Percentiles rank a stretch among this genome's conserved stretches.
Conservation (phyloP, 92 coral and sea anemone genomes). For the Paragorgia papillata region DNA sequence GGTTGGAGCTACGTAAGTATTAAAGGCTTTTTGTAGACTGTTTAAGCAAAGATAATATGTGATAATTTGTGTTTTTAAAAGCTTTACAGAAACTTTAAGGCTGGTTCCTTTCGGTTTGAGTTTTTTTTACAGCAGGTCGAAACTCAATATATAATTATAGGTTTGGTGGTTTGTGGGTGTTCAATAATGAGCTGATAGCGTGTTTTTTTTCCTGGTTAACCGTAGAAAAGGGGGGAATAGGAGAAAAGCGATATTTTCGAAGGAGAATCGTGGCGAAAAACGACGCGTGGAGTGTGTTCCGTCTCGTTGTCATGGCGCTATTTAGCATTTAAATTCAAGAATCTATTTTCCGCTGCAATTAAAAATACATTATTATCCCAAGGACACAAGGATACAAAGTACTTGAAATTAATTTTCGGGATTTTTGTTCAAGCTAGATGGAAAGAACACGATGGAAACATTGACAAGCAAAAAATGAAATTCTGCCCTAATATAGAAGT, state of each 20-base stretch:
- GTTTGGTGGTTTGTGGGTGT: too few species aligned
- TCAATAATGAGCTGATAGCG: too few species aligned
- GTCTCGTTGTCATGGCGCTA: background rate
- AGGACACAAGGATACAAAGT: too few species aligned
- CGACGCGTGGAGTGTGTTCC: background rate
- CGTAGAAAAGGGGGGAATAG: background rate
- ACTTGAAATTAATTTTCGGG: background rate
- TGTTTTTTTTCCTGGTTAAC: too few species aligned
- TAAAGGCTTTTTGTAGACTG: background rate
- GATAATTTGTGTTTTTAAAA: too few species aligned
- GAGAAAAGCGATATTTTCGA: background rate
- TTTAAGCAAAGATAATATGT: background rate
- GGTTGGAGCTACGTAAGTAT: conserved; percentile 98
- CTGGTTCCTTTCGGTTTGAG: too few species aligned
- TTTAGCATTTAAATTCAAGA: background rate
- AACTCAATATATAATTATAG: too few species aligned
- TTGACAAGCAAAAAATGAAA: too few species aligned
- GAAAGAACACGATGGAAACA: too few species aligned
- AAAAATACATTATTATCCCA: background rate
- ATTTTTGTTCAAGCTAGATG: background rate
- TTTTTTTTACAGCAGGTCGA: too few species aligned
- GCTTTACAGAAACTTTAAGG: too few species aligned
- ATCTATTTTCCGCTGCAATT: background rate
- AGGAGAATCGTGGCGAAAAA: background rate
- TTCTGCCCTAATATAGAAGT: too few species aligned